phyloP scores from a whole-genome alignment of 2,113 vertebrate genomes.

The Pelecanoides urinatrix region DNA sequence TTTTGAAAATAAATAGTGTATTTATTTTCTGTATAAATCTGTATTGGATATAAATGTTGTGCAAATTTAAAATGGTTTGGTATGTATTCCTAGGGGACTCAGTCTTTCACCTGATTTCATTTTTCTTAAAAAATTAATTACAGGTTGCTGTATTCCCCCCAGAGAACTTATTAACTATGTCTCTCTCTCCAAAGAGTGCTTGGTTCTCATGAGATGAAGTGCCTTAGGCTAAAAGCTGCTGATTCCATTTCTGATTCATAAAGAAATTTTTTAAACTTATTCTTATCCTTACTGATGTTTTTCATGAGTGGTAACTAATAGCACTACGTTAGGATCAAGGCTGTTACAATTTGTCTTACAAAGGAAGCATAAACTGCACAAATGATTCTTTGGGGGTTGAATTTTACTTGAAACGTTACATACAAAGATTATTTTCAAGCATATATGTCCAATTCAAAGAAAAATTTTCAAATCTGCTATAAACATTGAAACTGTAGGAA shows the following conservation, averaged over 20 bases:
- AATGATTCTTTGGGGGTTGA: background rate
- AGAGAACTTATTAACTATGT: constrained; percentile 36
- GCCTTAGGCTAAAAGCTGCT: constrained; percentile 27
- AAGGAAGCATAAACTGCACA: background rate
- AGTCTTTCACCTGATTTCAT: background rate
- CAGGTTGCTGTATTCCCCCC: constrained; percentile 30
- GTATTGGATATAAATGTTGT: background rate
- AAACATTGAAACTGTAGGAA: background rate
- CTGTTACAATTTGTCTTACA: background rate
- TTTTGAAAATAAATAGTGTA: constrained; percentile 11
- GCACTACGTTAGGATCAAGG: background rate
- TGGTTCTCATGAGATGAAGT: background rate
- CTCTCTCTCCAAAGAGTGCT: constrained; percentile 39
- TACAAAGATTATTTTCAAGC: background rate
- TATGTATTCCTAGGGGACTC: background rate
- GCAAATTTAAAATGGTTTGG: background rate
- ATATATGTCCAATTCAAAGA: background rate
- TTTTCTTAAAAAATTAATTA: constrained; percentile 57
- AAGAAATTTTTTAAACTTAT: background rate
- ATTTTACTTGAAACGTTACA: background rate
- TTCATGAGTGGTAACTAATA: background rate
- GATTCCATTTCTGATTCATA: constrained; percentile 27
- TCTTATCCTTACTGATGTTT: background rate
- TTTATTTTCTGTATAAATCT: background rate
- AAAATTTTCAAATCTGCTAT: background rate